These are phyloP conservation scores for Sycophaga agraensis DNA, from an alignment of 1,140 invertebrate genomes.

Conservation along the genomic window DNA sequence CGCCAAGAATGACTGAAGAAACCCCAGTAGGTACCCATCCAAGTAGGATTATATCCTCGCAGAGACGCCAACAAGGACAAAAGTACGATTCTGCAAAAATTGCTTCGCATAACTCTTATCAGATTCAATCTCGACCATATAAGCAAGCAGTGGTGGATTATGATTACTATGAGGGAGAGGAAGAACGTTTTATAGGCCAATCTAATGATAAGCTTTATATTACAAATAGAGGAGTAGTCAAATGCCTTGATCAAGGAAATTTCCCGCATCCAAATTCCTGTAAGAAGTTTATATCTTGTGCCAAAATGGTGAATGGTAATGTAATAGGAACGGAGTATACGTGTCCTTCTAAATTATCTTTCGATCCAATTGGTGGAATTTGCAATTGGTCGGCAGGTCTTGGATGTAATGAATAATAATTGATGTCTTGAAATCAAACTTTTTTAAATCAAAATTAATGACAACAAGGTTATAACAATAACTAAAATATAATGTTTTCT, in stretches of 20 bases:
- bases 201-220: slow-evolving; percentile 64
- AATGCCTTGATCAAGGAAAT: slow-evolving; percentile 83
- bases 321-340: slow-evolving; percentile 84
- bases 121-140: slow-evolving; percentile 8
- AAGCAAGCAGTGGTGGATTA: slow-evolving; percentile 55
- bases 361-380: slow-evolving; percentile 84
- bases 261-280: slow-evolving; percentile 86
- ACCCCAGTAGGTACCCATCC: slow-evolving; percentile 32
- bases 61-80: slow-evolving; percentile 43
- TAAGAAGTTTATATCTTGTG: slow-evolving; percentile 86
- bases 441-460: too few relatives aligned
- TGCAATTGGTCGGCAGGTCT: slow-evolving; percentile 84
- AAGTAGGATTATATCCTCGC: slow-evolving; percentile 33
- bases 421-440: background rate
- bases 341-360: slow-evolving; percentile 79
- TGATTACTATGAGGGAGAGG: slow-evolving; percentile 70
- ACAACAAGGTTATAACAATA: too few relatives aligned
- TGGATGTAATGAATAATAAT: slow-evolving; percentile 57
- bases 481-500: too few relatives aligned
- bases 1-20: slow-evolving; percentile 45
- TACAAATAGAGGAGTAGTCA: slow-evolving; percentile 63
- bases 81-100: slow-evolving; percentile 33
- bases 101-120: slow-evolving; percentile 26
- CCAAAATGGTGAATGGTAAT: slow-evolving; percentile 74
- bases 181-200: slow-evolving; percentile 60